Percentiles rank a stretch among this genome's conserved stretches.
These are phyloP conservation scores for roundworm (Caenorhabditis elegans) DNA, from an alignment of 1,140 invertebrate species.

Conservation along the genomic window WBcel235 BX284605.5:10675001-10675500, in stretches of 20 bases:
- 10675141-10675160: not conserved
- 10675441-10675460: not conserved
- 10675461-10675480: not conserved
- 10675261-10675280: conserved; percentile 7
- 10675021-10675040: not conserved
- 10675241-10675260: not conserved
- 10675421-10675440: not conserved
- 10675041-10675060: not conserved
- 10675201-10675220: conserved; percentile 9
- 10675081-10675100: not conserved
- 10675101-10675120: not conserved
- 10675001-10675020: conserved; percentile 33
- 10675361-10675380: conserved; percentile 24
- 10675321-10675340: conserved; percentile 21
- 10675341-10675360: not conserved
- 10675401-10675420: not conserved
- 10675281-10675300: conserved; percentile 20
- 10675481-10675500: not conserved
- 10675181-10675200: conserved; percentile 25
- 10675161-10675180: not conserved
- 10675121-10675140: not conserved
- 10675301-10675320: conserved; percentile 27
- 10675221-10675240: not conserved
- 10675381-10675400: not conserved
- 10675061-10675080: conserved; percentile 33